Evolutionary conservation across 2,888 invertebrate species (phyloP).

Genomic region (Mesopsocus fuscifrons): DNA sequence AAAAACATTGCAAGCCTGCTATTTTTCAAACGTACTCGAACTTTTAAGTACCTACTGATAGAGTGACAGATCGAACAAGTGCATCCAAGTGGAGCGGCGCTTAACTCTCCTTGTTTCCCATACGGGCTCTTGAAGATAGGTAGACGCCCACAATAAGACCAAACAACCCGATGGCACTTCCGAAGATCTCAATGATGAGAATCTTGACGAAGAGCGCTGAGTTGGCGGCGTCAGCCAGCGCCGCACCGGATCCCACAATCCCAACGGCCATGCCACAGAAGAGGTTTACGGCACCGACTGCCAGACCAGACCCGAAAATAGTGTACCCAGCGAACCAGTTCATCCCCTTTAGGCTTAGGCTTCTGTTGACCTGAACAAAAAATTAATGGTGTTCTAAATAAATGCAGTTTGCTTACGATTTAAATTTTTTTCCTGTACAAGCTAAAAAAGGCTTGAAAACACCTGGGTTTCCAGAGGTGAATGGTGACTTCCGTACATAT

Average conservation of each 20-base stretch:
- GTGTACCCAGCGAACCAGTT: conserved; percentile 59
- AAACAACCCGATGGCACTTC: conserved; percentile 96
- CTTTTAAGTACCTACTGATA: no score
- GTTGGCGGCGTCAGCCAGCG: conserved; percentile 94
- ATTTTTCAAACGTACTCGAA: no score
- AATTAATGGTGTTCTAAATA: no score
- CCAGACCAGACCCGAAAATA: conserved; percentile 77
- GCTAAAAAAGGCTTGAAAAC: no score
- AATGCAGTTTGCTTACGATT: no score
- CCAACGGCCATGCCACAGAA: conserved; percentile 95
- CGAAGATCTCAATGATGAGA: conserved; percentile 97
- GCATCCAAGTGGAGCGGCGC: no score
- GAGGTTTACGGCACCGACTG: conserved; percentile 88
- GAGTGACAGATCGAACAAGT: no score
- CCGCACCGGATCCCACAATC: conserved; percentile 96
- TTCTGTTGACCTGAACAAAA: conserved; percentile 12
- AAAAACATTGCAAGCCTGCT: no score
- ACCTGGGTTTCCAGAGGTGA: no score
- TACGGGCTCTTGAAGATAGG: conserved; percentile 64
- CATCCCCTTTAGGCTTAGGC: conserved; percentile 29
- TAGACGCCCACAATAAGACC: conserved; percentile 97
- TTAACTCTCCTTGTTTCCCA: conserved; percentile 17
- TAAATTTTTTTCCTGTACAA: no score
- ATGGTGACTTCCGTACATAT: no score
- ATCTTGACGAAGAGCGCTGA: conserved; percentile 93